These are phyloP conservation scores for Psilopsiagon aurifrons DNA, from an alignment of 2,113 vertebrate species.

Conservation along the genomic window DNA sequence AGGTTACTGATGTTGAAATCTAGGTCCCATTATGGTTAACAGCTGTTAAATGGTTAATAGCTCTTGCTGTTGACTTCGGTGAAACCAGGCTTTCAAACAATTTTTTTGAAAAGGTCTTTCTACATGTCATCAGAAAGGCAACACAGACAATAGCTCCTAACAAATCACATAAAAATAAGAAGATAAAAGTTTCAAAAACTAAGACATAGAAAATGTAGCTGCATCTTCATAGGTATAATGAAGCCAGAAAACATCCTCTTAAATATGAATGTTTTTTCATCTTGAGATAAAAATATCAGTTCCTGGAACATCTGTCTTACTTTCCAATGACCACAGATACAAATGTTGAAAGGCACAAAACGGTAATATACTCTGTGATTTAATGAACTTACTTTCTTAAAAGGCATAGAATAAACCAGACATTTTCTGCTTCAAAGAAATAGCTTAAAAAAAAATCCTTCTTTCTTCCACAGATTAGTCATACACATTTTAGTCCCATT, in stretches of 20 bases:
- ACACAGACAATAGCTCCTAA: not conserved
- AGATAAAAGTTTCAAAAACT: not conserved
- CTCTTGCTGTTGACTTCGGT: not conserved
- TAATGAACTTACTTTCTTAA: not conserved
- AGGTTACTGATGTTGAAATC: not conserved
- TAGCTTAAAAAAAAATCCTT: not conserved
- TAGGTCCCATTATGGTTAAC: not conserved
- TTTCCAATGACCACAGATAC: not conserved
- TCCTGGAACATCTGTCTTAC: not conserved
- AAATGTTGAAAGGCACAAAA: not conserved
- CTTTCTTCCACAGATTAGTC: not conserved
- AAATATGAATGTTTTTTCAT: not conserved
- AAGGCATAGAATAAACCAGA: not conserved
- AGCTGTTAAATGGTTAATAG: not conserved
- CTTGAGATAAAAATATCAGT: not conserved
- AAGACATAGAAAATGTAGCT: not conserved
- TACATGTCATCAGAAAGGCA: not conserved
- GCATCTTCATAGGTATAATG: not conserved
- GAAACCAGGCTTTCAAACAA: not conserved
- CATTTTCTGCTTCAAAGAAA: not conserved
- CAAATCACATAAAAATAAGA: not conserved
- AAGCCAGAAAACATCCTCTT: not conserved
- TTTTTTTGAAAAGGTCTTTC: not conserved
- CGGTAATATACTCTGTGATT: fast-evolving
- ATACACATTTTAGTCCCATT: not conserved